Conservation (phyloP, 2,888 invertebrate genomes). For the Chymomyza procnemis region DNA sequence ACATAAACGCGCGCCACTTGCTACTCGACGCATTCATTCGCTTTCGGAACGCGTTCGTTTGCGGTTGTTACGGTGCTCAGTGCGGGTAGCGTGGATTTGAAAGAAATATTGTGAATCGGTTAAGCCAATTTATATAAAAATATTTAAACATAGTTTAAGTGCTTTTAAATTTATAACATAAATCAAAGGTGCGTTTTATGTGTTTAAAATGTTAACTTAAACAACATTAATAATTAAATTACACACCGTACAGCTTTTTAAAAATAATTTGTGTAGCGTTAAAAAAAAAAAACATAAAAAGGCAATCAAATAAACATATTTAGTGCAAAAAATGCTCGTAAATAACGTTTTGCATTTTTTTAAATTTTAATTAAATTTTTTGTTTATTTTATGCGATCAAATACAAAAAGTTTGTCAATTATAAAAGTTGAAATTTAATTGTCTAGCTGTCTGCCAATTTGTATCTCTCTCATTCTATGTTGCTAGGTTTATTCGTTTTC, state of each 20-base stretch:
- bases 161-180: not conserved
- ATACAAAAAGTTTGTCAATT: not conserved
- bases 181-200: not conserved
- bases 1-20: slow-evolving; percentile 38
- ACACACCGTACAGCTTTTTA: not conserved
- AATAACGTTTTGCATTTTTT: not conserved
- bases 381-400: not conserved
- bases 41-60: slow-evolving; percentile 37
- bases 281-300: slow-evolving; percentile 2
- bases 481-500: slow-evolving; percentile 4
- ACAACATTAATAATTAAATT: not conserved
- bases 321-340: not conserved
- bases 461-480: not conserved
- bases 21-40: slow-evolving; percentile 28
- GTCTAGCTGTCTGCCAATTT: not conserved
- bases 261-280: slow-evolving; percentile 4
- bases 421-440: not conserved
- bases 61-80: slow-evolving; percentile 28
- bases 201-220: not conserved
- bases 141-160: not conserved
- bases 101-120: slow-evolving; percentile 35
- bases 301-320: not conserved
- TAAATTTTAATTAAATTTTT: not conserved
- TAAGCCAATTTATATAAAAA: slow-evolving; percentile 11
- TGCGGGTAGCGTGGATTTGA: not conserved